These are phyloP conservation scores for Cynoglossus semilaevis DNA, from an alignment of 2,113 vertebrate species.

Conservation along the genomic window DNA sequence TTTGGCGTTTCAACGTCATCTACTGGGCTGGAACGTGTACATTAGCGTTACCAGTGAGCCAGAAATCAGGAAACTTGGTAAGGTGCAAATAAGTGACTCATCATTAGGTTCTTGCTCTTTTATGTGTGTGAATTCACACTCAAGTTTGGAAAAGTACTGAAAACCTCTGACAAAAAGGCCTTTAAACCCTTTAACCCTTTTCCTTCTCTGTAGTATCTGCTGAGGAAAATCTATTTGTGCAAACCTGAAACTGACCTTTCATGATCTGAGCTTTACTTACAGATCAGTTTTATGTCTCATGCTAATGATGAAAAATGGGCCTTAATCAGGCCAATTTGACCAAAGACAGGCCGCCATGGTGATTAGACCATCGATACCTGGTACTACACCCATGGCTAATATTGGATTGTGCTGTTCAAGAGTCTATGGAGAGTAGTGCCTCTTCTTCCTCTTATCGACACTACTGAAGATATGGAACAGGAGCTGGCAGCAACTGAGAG, in stretches of 20 bases:
- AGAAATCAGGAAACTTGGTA: no score
- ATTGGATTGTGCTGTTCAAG: slow-evolving; percentile 70
- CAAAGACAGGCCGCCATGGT: slow-evolving; percentile 24
- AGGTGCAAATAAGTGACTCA: no score
- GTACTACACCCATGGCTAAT: slow-evolving; percentile 42
- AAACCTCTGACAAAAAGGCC: slow-evolving; percentile 14
- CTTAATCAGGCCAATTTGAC: slow-evolving; percentile 52
- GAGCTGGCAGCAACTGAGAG: slow-evolving; percentile 56
- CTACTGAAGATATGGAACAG: slow-evolving; percentile 40
- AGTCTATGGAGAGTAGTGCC: slow-evolving; percentile 46
- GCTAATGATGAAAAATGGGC: slow-evolving; percentile 73
- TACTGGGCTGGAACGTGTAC: no score
- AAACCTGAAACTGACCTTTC: slow-evolving; percentile 54
- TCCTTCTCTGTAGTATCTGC: slow-evolving; percentile 38
- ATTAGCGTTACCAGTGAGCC: no score
- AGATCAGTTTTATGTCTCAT: slow-evolving; percentile 63
- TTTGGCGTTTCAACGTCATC: no score
- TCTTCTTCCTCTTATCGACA: slow-evolving; percentile 59
- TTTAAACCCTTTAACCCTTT: slow-evolving; percentile 47
- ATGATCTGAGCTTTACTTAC: slow-evolving; percentile 58
- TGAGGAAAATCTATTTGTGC: slow-evolving; percentile 31
- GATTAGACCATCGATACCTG: slow-evolving; percentile 45
- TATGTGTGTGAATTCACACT: no score
- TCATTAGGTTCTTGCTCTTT: no score
- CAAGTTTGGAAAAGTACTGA: slow-evolving; percentile 11